Percentiles rank a stretch among this genome's conserved stretches.
phyloP scores from a whole-genome alignment of 2,797 vertebrate species.

The Adelosebastes latens region DNA sequence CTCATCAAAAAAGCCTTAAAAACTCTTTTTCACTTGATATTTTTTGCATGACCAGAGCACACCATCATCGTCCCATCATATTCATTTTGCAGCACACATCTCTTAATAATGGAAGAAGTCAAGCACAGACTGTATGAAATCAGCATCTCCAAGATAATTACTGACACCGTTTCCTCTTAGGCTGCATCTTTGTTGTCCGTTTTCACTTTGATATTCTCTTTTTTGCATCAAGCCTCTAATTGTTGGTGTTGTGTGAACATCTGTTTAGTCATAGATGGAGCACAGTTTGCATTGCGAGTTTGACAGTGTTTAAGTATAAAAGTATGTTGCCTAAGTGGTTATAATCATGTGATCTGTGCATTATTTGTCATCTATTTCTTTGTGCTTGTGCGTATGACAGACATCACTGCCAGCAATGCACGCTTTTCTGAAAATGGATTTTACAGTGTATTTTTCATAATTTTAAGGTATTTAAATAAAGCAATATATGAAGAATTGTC shows the following conservation, averaged over 20 bases:
- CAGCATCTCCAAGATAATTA: neutral
- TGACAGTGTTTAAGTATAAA: neutral
- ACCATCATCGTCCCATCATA: neutral
- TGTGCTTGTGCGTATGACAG: conserved; percentile 16
- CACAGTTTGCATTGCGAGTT: conserved; percentile 1
- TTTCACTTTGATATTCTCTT: neutral
- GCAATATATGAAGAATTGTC: neutral
- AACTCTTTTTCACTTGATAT: neutral
- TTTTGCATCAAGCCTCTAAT: neutral
- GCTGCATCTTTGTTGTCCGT: neutral
- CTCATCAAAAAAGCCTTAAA: conserved; percentile 31
- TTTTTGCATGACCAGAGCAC: neutral
- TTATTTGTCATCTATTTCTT: conserved; percentile 10
- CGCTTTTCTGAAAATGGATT: conserved; percentile 37
- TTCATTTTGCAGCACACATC: neutral
- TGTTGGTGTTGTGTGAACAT: neutral
- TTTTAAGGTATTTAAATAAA: conserved; percentile 68
- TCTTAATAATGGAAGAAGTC: neutral
- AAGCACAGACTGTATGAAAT: neutral
- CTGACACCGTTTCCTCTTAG: neutral
- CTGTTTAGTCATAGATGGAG: conserved; percentile 2
- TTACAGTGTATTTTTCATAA: conserved; percentile 40
- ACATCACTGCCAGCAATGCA: neutral
- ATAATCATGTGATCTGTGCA: conserved; percentile 16
- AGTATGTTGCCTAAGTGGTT: neutral